Base-by-base conservation (phyloP, 2,113 vertebrate genomes). In the Calonectris borealis region DNA sequence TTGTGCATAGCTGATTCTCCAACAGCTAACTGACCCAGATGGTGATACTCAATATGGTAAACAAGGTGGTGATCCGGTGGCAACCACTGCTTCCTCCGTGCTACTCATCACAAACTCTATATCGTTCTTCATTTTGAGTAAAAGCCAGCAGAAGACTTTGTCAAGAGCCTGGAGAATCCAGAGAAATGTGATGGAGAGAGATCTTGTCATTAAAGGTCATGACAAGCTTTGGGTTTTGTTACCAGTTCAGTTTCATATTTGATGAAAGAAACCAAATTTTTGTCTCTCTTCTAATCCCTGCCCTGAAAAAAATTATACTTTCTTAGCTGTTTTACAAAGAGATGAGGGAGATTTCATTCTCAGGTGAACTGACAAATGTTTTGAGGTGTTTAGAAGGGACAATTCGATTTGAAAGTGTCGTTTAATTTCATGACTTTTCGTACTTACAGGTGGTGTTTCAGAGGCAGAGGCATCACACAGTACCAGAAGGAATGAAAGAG, bases 51-150 rank as follows among this genome's bases (percentile, higher is more conserved):
- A 66, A 3, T 2, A 1, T 20, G 34, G 25, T 42, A 58, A 57
- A 40, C 2, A 9, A 25, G 7, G 31, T 21, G 16, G 18, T 46
- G 15, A 20, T n/a, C 15, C 0, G 0, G 10, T 40, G 24, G 16
- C 25, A 64, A 46, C 15, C 18, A 46, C 17, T 48, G 38, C 18
- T 80, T 49, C 27, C n/a, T 55, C 25, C 42, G 26, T 69, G 4
- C 7, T 29, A 25, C 31, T 69, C 10, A 1, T 65, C 44, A 58
- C 13, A 73, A 57, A 34, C 12, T 48, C 18, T 27, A 3, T 7
- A 22, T 10, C 36, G 8, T 32, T 51, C 24, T 61, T 73, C 4
- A 49, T 91, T 44, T 62, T 73, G 13, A 48, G 17, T 64, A 29
- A 83, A 51, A 79, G 9, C 3, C 27, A 38, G 31, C 13, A 15